Conservation (phyloP, 1,140 invertebrate species). For the Saccostrea echinata region DNA sequence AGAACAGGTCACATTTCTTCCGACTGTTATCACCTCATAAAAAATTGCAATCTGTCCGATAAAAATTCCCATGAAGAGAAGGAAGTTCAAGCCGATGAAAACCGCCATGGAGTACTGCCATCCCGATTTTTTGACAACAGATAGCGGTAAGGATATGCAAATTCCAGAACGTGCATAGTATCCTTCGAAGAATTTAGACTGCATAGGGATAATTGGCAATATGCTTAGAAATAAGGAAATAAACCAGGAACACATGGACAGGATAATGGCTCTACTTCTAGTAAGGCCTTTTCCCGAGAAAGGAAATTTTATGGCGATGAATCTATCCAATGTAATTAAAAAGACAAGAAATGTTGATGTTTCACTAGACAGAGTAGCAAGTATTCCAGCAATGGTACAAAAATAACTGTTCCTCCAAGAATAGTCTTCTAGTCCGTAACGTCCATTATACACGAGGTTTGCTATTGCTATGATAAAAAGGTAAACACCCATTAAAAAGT, state of each 20-base stretch:
- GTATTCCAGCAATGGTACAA: conserved; percentile 84
- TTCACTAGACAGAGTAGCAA: conserved; percentile 86
- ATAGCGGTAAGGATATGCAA: conserved; percentile 5
- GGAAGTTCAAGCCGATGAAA: not conserved
- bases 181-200: not conserved
- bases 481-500: conserved; percentile 83
- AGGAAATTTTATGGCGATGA: conserved; percentile 69
- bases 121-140: not conserved
- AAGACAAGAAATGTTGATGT: conserved; percentile 81
- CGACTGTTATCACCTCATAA: not conserved
- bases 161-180: not conserved
- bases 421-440: conserved; percentile 82
- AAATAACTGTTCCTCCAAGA: conserved; percentile 81
- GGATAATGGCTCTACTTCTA: not conserved
- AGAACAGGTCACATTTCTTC: not conserved
- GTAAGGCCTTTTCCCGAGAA: conserved; percentile 53
- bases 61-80: not conserved
- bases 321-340: conserved; percentile 72
- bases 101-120: conserved; percentile 22
- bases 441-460: conserved; percentile 81
- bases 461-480: conserved; percentile 82
- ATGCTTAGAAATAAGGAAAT: not conserved
- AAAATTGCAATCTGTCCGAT: conserved; percentile 5
- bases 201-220: not conserved
- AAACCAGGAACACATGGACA: not conserved